Evolutionary conservation across 2,888 invertebrate genomes (phyloP).

Genomic region (Eustalomyia histrio): DNA sequence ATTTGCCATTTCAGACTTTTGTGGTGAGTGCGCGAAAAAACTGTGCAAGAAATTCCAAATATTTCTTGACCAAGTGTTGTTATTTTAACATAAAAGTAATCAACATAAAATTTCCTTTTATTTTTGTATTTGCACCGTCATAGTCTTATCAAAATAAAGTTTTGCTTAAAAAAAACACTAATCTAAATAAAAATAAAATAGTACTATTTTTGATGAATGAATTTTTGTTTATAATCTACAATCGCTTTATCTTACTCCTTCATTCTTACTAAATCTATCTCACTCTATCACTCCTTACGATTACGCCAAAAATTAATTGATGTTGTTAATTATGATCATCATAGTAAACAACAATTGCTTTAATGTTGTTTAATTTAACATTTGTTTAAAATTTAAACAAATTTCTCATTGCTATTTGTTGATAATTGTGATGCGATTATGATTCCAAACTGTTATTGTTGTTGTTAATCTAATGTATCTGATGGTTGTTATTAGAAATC

Average conservation of each 20-base stretch:
- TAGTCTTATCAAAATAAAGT: constrained; percentile 42
- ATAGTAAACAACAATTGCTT: constrained; percentile 74
- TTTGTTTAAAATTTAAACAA: constrained; percentile 68
- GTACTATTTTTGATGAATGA: constrained; percentile 44
- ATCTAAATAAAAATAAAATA: constrained; percentile 12
- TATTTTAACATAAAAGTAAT: not conserved
- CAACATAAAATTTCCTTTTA: constrained; percentile 25
- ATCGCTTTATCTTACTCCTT: not conserved
- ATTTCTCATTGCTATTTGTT: constrained; percentile 15
- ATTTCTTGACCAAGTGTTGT: not conserved
- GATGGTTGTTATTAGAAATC: constrained; percentile 12
- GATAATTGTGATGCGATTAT: constrained; percentile 43
- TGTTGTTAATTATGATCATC: constrained; percentile 67
- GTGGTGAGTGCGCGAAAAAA: too few species aligned
- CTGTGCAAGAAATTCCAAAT: too few species aligned
- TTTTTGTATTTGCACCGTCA: constrained; percentile 30
- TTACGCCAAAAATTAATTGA: not conserved
- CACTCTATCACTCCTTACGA: constrained; percentile 10
- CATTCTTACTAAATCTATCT: not conserved
- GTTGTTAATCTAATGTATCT: constrained; percentile 29
- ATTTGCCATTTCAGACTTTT: too few species aligned
- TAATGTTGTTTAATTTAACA: constrained; percentile 75
- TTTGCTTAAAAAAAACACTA: constrained; percentile 34
- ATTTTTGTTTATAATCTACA: constrained; percentile 29
- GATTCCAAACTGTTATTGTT: constrained; percentile 38